These are phyloP conservation scores for Odontophorus gujanensis DNA, from an alignment of 2,113 vertebrate species.

Conservation along the genomic window DNA sequence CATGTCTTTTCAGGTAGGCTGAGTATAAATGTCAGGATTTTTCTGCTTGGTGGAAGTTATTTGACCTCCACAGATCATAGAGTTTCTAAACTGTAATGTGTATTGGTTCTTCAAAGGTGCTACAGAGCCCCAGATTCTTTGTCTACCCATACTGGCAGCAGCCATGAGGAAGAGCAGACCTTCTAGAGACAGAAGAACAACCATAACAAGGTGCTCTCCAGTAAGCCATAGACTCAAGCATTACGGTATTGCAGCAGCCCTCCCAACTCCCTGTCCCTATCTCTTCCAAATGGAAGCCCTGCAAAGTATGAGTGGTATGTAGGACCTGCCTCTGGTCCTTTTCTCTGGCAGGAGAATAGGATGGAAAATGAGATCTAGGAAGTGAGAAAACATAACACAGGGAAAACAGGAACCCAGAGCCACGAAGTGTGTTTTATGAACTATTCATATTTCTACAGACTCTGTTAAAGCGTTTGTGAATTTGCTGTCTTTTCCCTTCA, in stretches of 20 bases:
- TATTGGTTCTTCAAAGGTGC: background rate
- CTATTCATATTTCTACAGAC: background rate
- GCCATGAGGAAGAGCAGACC: background rate
- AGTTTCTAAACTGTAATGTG: background rate
- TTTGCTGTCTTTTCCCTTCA: background rate
- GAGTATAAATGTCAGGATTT: background rate
- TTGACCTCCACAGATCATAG: background rate
- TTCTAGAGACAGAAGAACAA: background rate
- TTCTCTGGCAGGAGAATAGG: background rate
- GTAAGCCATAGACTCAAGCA: background rate
- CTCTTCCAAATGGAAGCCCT: background rate
- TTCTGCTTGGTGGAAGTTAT: background rate
- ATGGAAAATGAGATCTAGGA: background rate
- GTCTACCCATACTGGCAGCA: background rate
- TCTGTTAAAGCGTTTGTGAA: background rate
- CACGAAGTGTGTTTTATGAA: background rate
- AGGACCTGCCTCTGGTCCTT: background rate
- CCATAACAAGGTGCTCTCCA: background rate
- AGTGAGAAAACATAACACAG: background rate
- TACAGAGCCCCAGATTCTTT: background rate
- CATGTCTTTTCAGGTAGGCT: background rate
- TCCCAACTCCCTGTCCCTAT: rapidly evolving
- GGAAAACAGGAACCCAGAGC: background rate
- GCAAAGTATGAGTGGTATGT: background rate
- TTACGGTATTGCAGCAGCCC: background rate